phyloP scores from a whole-genome alignment of 2,113 vertebrate genomes.

The Vidua macroura region DNA sequence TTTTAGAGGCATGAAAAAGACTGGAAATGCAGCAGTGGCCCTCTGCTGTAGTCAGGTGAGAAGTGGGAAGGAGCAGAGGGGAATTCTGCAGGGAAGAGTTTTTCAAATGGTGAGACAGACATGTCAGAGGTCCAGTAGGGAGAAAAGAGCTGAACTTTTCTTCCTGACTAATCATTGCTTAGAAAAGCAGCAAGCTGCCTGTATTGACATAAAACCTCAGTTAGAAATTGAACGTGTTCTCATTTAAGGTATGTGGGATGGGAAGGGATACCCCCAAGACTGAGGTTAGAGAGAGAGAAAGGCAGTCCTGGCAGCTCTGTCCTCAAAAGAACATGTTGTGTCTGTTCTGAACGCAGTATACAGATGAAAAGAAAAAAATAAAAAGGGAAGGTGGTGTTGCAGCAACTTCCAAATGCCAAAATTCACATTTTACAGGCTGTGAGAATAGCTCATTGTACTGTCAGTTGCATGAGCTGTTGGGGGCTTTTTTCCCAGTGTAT shows the following conservation, averaged over 20 bases:
- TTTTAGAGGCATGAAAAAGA: neutral
- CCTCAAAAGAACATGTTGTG: neutral
- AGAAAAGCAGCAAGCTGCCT: neutral
- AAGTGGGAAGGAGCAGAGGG: neutral
- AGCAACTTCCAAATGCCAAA: neutral
- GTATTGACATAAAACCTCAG: neutral
- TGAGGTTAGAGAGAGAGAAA: neutral
- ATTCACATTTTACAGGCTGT: neutral
- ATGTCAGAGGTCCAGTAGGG: neutral
- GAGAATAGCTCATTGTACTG: neutral
- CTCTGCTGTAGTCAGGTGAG: neutral
- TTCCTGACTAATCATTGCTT: neutral
- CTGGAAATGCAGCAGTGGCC: neutral
- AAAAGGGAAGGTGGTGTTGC: neutral
- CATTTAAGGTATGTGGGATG: neutral
- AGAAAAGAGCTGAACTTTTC: neutral
- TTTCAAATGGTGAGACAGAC: neutral
- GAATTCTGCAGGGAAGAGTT: neutral
- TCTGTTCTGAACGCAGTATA: neutral
- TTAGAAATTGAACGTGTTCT: neutral
- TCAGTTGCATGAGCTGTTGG: neutral
- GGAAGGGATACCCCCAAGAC: neutral
- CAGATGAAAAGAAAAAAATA: neutral
- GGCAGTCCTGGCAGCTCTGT: neutral
- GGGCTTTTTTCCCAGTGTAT: fast-evolving